Base-by-base conservation (phyloP, 92 coral and sea anemone genomes). In the Montipora capitata region DNA sequence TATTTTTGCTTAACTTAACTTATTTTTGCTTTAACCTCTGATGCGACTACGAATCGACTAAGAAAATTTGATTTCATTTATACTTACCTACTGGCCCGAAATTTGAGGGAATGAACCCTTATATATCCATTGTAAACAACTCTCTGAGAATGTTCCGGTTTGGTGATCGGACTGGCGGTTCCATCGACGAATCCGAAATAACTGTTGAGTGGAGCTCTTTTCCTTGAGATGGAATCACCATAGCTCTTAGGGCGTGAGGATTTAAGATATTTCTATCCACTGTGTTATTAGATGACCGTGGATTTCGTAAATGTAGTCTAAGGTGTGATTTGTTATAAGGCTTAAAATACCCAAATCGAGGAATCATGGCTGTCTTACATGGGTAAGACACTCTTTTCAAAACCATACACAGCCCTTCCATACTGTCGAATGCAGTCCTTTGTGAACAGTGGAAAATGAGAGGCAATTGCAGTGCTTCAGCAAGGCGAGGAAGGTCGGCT, bases 81-180 rank as follows among this genome's bases (percentile, higher is more conserved):
- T 72, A 80, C 68, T 39, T 48, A 49, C 70, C 88, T 43, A 83
- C 44, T 11, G 81, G 51, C 39, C 72, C 80, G 48, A 83, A 71
- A 71, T 45, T 45, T 45, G 2, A 45, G 51, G 51, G 51, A 45
- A 45, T 45, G 51, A 45, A 45, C 88, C 68, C 79, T 49, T 72
- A 72, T 83, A 54, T 83, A 80, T 56, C 88, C 86, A 81, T 81
- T 81, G 86, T 81, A 81, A 65, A 81, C 77, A 48, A 81, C 66
- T 68, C 86, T 81, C 78, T 81, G 86, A 49, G 38, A 27, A 13
- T 81, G 77, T 67, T 78, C 86, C 68, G 86, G 86, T 81, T 66
- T 43, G 66, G 74, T n/a, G 62, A 81, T 81, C 40, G 78, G 77
- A 44, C 86, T 54, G 81, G 52, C 81, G 66, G 81, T 76, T 76